A percentile compares a stretch with the other conserved stretches of the same genome.
Conservation (phyloP, 2,113 vertebrate species). For the Takifugu flavidus region DNA sequence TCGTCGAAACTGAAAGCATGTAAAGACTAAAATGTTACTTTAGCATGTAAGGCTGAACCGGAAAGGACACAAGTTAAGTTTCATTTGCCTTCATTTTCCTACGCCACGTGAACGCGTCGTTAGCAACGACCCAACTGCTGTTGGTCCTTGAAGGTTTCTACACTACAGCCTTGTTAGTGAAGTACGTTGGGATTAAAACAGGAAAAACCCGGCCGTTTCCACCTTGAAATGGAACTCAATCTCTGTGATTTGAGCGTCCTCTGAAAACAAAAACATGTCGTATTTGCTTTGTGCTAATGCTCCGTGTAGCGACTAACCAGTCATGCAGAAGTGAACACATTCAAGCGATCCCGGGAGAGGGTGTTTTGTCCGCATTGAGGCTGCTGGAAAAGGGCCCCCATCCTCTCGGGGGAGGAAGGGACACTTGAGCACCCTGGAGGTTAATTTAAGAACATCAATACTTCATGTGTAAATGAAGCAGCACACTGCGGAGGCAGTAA, state of each 20-base stretch:
- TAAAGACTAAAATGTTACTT: too few species aligned
- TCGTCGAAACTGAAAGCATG: too few species aligned
- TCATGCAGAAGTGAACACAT: slow-evolving; percentile 8
- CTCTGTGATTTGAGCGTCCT: too few species aligned
- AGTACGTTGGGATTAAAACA: too few species aligned
- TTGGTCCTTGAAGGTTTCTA: neutral
- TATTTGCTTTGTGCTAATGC: neutral
- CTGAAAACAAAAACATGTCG: too few species aligned
- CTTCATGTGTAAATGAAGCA: slow-evolving; percentile 77
- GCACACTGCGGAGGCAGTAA: slow-evolving; percentile 65
- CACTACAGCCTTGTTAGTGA: neutral
- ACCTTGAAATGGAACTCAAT: too few species aligned
- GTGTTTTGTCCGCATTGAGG: slow-evolving; percentile 8
- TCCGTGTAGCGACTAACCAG: slow-evolving; percentile 3
- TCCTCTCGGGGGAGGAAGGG: slow-evolving; percentile 24
- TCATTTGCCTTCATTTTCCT: too few species aligned
- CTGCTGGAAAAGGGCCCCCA: slow-evolving; percentile 40
- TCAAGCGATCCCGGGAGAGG: slow-evolving; percentile 28
- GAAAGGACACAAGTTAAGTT: too few species aligned
- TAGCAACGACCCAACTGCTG: neutral
- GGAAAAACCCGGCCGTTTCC: too few species aligned
- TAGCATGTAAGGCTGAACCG: too few species aligned
- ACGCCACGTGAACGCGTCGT: neutral
- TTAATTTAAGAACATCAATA: slow-evolving; percentile 76
- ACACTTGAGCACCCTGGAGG: slow-evolving; percentile 65